Evolutionary conservation across 2,888 invertebrate species (phyloP), one percentile per base, ranked within the genome.

Genomic region (Lasioglossum vierecki): DNA sequence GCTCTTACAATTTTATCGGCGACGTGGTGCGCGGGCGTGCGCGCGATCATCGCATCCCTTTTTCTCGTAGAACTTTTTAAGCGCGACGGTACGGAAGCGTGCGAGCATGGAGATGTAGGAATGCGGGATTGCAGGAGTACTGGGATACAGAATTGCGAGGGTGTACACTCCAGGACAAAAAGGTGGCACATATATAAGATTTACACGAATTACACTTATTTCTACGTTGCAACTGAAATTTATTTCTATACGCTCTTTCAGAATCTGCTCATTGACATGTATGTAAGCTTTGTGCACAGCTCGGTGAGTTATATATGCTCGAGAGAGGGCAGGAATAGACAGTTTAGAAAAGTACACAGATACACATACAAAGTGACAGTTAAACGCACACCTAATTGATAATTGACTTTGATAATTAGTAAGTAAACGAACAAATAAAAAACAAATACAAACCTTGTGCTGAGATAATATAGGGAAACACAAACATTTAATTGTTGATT

Each of bases 1-100:
- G 4, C 41, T 70, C 70, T 41, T 39, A 41, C 70, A n/a, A 70
- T 70, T 70, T 70, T 70, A 70, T 41, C 70, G 70, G 22, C 46
- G 49, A 22, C 35, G 46, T 18, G 15, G 60, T 3, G 63, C 63
- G 30, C 63, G 60, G 26, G 13, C 60, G 44, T 26, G 46, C 46
- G 44, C 71, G 30, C 44, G 13, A 44, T 11, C 44, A 71, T 15
- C 44, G 68, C 68, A 4, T 68, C 39, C 68, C 68, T 5, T 39
- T 68, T n/a, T 39, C 68, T 68, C 39, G 39, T 22, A 4, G 39
- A 68, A 68, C 4, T 68, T 68, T 68, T 39, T 68, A 44, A 11
- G 44, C 41, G 44, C n/a, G 26, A 41, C n/a, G 70, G 53, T n/a
- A 53, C 53, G 53, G 53, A n/a, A 9, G 22, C 53, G 53, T 9